Percentiles rank a stretch among this genome's conserved stretches.
Evolutionary conservation across 2,888 invertebrate species (phyloP).

Genomic region (Athalia rosae): DNA sequence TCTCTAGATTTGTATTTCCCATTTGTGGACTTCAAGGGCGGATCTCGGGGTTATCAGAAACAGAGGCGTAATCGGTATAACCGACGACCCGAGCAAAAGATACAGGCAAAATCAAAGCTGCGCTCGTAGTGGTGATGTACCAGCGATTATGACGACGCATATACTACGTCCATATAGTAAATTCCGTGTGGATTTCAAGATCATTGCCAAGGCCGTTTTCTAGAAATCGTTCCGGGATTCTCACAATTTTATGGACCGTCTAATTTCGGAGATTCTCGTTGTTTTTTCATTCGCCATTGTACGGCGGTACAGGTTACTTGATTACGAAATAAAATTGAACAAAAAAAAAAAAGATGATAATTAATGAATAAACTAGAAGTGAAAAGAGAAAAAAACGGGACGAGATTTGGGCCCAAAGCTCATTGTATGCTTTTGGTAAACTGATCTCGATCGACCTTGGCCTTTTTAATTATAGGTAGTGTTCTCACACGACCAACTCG

Average conservation of each 20-base stretch:
- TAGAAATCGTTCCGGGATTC: not conserved
- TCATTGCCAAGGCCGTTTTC: constrained; percentile 34
- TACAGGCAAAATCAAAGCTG: not conserved
- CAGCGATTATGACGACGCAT: not conserved
- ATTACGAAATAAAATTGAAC: too few species aligned
- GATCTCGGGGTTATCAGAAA: constrained; percentile 4
- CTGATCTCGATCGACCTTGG: not conserved
- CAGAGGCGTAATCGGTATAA: not conserved
- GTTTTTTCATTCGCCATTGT: too few species aligned
- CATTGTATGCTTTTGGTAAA: not conserved
- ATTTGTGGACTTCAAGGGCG: not conserved
- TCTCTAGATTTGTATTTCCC: constrained; percentile 1
- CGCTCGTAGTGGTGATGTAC: not conserved
- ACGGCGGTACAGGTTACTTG: too few species aligned
- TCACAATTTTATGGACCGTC: not conserved
- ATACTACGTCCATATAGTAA: not conserved
- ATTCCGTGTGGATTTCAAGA: constrained; percentile 15
- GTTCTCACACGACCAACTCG: not conserved
- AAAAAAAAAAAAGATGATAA: too few species aligned
- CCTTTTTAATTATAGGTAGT: constrained; percentile 14
- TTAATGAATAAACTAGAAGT: too few species aligned
- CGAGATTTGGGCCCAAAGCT: not conserved
- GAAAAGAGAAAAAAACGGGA: not conserved
- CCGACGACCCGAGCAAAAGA: constrained; percentile 11
- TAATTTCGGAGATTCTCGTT: too few species aligned